These are phyloP conservation scores for Lepidocolaptes lacrymiger DNA, from an alignment of 2,797 vertebrate species.

Conservation along the genomic window DNA sequence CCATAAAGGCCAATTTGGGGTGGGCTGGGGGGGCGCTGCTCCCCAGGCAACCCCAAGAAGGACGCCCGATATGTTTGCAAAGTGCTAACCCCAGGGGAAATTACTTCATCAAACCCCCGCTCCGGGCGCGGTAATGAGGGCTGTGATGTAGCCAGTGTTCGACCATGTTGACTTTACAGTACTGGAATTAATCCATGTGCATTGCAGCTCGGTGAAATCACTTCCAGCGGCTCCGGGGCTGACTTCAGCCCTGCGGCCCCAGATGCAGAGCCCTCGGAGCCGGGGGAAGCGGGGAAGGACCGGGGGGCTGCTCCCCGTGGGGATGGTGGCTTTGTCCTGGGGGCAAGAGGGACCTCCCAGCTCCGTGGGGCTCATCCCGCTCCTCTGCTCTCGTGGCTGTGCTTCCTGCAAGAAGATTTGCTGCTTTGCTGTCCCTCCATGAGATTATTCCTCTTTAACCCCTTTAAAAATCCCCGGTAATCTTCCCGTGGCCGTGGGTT, in stretches of 20 bases:
- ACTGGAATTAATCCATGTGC: constrained; percentile 87
- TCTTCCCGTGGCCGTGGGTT: fast-evolving
- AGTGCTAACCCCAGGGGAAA: constrained; percentile 87
- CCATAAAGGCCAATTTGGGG: constrained; percentile 77
- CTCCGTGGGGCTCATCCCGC: neutral
- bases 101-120: constrained; percentile 86
- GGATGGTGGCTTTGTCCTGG: neutral
- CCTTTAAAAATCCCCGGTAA: neutral
- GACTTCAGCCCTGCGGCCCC: constrained; percentile 83
- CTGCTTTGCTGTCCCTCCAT: neutral
- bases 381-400: neutral
- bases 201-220: constrained; percentile 87
- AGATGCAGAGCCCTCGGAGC: constrained; percentile 70
- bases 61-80: constrained; percentile 80
- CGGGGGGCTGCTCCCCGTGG: neutral
- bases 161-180: constrained; percentile 86
- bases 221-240: constrained; percentile 82
- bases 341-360: neutral
- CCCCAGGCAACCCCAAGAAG: constrained; percentile 58
- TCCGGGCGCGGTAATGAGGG: constrained; percentile 78
- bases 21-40: neutral
- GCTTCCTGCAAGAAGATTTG: neutral
- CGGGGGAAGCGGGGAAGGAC: neutral
- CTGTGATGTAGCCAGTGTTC: constrained; percentile 74
- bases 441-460: neutral